phyloP scores from a whole-genome alignment of 2,113 vertebrate genomes.

The Paraplagusia blochii region DNA sequence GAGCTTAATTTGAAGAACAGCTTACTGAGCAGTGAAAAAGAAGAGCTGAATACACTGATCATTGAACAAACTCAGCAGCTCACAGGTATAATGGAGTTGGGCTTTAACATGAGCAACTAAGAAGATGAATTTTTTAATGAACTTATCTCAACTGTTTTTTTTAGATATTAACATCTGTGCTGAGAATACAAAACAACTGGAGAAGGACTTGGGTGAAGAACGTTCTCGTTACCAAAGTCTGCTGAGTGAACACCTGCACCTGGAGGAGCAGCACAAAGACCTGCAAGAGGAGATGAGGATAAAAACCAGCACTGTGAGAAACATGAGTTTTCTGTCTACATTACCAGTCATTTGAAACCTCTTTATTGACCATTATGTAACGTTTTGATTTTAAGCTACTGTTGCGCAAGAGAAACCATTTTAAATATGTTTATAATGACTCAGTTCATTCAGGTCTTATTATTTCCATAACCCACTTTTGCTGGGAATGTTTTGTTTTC shows the following conservation, averaged over 20 bases:
- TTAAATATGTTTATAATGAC: no score
- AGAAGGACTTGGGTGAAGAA: constrained; percentile 86
- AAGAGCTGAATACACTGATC: constrained; percentile 81
- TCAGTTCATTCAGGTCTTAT: no score
- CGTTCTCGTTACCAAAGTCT: constrained; percentile 90
- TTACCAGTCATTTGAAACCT: not conserved
- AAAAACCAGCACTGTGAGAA: constrained; percentile 76
- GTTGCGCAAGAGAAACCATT: not conserved
- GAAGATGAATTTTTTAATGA: not conserved
- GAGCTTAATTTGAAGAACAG: constrained; percentile 88
- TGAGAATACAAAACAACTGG: constrained; percentile 83
- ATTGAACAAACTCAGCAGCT: constrained; percentile 82
- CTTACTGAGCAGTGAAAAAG: constrained; percentile 83
- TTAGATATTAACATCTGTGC: constrained; percentile 80
- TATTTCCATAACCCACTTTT: not conserved
- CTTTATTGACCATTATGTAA: not conserved
- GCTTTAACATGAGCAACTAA: not conserved
- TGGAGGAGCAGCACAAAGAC: constrained; percentile 88
- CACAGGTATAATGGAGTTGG: constrained; percentile 74
- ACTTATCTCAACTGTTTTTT: not conserved
- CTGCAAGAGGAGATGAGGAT: constrained; percentile 83
- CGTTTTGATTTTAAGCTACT: not conserved
- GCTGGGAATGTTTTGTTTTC: not conserved
- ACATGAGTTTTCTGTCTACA: not conserved
- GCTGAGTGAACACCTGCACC: constrained; percentile 87